Percentiles rank a stretch among this genome's conserved stretches.
These are phyloP conservation scores for Aspidiotus rigidus DNA, from an alignment of 2,888 invertebrate genomes.

Conservation along the genomic window DNA sequence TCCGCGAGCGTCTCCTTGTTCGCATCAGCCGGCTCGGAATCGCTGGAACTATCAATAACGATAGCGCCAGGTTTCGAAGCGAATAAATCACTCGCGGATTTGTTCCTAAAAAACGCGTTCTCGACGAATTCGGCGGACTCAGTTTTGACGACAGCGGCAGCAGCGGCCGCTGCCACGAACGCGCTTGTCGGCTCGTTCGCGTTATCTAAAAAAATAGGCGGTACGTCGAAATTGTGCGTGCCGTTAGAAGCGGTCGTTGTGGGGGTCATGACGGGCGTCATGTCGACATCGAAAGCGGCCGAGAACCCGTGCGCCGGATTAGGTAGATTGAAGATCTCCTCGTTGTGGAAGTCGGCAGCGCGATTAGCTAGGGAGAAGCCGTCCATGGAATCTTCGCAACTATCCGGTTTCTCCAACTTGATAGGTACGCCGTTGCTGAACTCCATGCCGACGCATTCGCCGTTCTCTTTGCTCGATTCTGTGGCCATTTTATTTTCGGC, in stretches of 20 bases:
- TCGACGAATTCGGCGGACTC: slow-evolving; percentile 20
- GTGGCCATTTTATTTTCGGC: slow-evolving; percentile 13
- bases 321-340: slow-evolving; percentile 9
- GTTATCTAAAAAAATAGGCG: slow-evolving; percentile 28
- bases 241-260: not conserved
- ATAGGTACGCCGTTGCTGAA: slow-evolving; percentile 13
- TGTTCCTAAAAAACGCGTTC: slow-evolving; percentile 21
- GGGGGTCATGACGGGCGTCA: not conserved
- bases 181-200: not conserved
- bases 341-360: not conserved
- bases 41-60: slow-evolving; percentile 28
- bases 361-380: slow-evolving; percentile 19
- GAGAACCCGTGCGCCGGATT: not conserved
- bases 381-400: slow-evolving; percentile 20
- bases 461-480: slow-evolving; percentile 17
- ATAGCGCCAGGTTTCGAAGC: slow-evolving; percentile 14
- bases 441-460: slow-evolving; percentile 6
- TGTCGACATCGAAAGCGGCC: slow-evolving; percentile 9
- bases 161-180: too few relatives aligned
- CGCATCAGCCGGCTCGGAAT: slow-evolving; percentile 14
- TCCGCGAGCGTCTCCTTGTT: slow-evolving; percentile 12
- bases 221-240: not conserved
- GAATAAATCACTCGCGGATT: slow-evolving; percentile 9
- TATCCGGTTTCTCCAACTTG: slow-evolving; percentile 22
- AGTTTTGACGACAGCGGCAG: not conserved